Evolutionary conservation across 1,140 invertebrate genomes (phyloP).

Genomic region (Thereuonema tuberculata): DNA sequence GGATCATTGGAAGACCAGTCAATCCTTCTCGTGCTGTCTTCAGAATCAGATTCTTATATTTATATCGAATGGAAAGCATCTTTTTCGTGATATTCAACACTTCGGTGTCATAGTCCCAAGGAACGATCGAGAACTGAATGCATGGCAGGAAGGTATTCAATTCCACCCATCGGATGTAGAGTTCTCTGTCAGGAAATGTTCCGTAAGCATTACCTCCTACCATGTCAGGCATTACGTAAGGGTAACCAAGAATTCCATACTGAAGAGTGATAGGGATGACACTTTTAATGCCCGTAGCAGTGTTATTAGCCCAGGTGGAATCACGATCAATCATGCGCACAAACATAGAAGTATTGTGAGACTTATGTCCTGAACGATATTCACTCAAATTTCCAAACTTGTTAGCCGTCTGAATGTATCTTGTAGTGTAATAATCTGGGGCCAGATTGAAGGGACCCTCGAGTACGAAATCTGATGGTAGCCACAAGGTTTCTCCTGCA

Average conservation of each 20-base stretch:
- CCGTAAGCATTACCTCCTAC: conserved; percentile 69
- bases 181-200: conserved; percentile 43
- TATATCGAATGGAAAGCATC: neutral
- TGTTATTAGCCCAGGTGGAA: conserved; percentile 50
- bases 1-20: conserved; percentile 26
- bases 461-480: conserved; percentile 30
- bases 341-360: conserved; percentile 64
- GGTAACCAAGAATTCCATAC: conserved; percentile 70
- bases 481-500: conserved; percentile 58
- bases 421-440: conserved; percentile 44
- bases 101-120: conserved; percentile 45
- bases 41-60: neutral
- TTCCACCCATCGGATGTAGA: conserved; percentile 84
- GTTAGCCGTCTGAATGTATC: conserved; percentile 48
- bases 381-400: conserved; percentile 52
- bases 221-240: conserved; percentile 76
- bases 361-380: conserved; percentile 48
- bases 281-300: conserved; percentile 56
- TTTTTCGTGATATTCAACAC: neutral
- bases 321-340: conserved; percentile 77
- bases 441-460: conserved; percentile 11
- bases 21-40: conserved; percentile 2
- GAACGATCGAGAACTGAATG: conserved; percentile 73
- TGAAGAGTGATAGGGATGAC: conserved; percentile 64
- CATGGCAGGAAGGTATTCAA: conserved; percentile 70